Evolutionary conservation across 2,797 vertebrate species (phyloP).

Genomic region (Manis pentadactyla): DNA sequence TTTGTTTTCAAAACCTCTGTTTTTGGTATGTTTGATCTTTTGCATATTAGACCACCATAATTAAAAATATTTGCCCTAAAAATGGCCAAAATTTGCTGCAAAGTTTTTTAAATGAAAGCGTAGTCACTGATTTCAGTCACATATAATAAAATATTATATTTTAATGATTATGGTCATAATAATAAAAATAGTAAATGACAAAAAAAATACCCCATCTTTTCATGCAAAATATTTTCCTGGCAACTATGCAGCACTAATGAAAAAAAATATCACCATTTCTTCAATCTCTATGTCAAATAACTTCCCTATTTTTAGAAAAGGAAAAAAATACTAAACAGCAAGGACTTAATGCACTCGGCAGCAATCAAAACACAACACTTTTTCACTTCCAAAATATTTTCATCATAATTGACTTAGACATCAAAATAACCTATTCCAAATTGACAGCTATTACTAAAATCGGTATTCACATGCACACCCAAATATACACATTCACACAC

Average conservation of each 20-base stretch:
- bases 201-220: slow-evolving; percentile 44
- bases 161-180: background rate
- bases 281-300: slow-evolving; percentile 27
- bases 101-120: slow-evolving; percentile 32
- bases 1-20: background rate
- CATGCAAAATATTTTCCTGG: slow-evolving; percentile 59
- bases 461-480: background rate
- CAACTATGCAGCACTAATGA: background rate
- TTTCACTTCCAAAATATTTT: slow-evolving; percentile 48
- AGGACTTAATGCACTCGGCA: background rate
- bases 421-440: slow-evolving; percentile 34
- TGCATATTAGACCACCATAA: slow-evolving; percentile 39
- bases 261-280: slow-evolving; percentile 48
- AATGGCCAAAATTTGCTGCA: slow-evolving; percentile 15
- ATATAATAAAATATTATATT: slow-evolving; percentile 18
- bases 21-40: slow-evolving; percentile 57
- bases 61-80: background rate
- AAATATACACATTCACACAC: background rate
- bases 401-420: background rate
- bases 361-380: slow-evolving; percentile 53
- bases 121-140: background rate
- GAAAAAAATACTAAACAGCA: slow-evolving; percentile 38
- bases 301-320: slow-evolving; percentile 59
- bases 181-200: slow-evolving; percentile 26
- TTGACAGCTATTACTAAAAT: background rate